A percentile compares a stretch with the other conserved stretches of the same genome.
These are phyloP conservation scores for Melospiza georgiana DNA, from an alignment of 2,113 vertebrate species.

Conservation along the genomic window DNA sequence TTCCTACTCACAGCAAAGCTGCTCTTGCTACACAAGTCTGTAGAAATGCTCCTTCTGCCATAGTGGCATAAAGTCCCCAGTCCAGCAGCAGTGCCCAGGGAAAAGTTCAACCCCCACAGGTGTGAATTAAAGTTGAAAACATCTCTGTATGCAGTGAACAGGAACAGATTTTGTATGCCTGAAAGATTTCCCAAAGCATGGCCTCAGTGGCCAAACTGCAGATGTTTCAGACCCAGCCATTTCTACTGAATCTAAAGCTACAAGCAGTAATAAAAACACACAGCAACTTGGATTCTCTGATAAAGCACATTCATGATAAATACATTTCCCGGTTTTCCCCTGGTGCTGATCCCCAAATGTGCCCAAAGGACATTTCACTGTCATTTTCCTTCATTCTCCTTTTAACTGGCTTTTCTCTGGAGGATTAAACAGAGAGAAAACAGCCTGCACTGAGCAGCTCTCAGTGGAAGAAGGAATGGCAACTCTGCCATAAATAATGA, in stretches of 20 bases:
- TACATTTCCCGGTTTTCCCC: not conserved
- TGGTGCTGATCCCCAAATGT: not conserved
- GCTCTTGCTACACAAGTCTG: not conserved
- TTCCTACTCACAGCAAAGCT: not conserved
- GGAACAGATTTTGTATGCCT: not conserved
- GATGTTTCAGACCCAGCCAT: not conserved
- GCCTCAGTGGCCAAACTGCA: not conserved
- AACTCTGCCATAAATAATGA: not conserved
- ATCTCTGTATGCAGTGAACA: not conserved
- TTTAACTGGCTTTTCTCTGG: not conserved
- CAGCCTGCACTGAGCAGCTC: not conserved
- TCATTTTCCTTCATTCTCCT: not conserved
- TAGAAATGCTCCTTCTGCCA: not conserved
- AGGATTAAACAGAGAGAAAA: not conserved
- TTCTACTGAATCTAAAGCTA: not conserved
- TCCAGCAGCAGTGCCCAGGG: not conserved
- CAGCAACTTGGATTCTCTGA: not conserved
- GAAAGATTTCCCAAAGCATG: not conserved
- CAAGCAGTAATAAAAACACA: not conserved
- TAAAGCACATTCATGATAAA: not conserved
- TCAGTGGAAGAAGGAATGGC: not conserved
- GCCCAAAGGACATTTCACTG: not conserved
- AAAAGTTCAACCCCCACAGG: not conserved
- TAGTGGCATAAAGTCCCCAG: not conserved
- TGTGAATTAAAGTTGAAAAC: not conserved